Percentiles rank a stretch among this genome's conserved stretches.
phyloP scores from a whole-genome alignment of 2,888 invertebrate species.

The Nectonema munidae region DNA sequence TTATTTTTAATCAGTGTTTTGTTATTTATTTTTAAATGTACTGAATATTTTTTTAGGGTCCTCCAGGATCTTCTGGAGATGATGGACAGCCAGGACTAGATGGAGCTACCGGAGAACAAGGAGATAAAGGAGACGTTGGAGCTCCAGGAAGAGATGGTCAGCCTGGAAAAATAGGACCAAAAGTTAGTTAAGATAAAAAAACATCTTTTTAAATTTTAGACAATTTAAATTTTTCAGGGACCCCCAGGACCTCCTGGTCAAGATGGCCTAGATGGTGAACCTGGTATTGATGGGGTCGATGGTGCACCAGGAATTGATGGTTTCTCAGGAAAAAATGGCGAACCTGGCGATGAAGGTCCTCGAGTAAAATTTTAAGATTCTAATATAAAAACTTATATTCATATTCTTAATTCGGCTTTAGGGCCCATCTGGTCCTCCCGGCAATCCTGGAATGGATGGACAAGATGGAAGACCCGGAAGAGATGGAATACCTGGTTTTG shows the following conservation, averaged over 20 bases:
- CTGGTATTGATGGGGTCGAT: slow-evolving; percentile 8
- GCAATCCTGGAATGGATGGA: slow-evolving; percentile 1
- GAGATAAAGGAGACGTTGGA: too few relatives aligned
- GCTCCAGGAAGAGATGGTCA: too few relatives aligned
- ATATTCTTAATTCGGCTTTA: background rate
- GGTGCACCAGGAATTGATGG: slow-evolving; percentile 8
- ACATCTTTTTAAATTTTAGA: too few relatives aligned
- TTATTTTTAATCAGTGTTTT: too few relatives aligned
- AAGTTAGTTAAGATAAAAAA: too few relatives aligned
- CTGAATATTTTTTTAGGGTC: too few relatives aligned
- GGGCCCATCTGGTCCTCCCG: background rate
- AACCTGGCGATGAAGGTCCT: background rate
- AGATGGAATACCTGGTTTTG: slow-evolving; percentile 1
- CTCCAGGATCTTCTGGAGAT: too few relatives aligned
- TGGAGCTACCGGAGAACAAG: too few relatives aligned
- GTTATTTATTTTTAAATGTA: too few relatives aligned
- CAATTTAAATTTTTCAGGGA: background rate
- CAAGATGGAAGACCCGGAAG: background rate
- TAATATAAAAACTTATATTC: background rate
- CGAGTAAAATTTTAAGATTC: slow-evolving; percentile 1
- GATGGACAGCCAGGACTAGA: too few relatives aligned
- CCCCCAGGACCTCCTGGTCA: slow-evolving; percentile 2
- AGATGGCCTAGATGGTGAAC: slow-evolving; percentile 10
- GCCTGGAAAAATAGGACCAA: too few relatives aligned
- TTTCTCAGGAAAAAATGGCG: slow-evolving; percentile 7